These are phyloP conservation scores for Palythoa caribaeorum DNA, from an alignment of 92 coral and sea anemone genomes.

Conservation along the genomic window DNA sequence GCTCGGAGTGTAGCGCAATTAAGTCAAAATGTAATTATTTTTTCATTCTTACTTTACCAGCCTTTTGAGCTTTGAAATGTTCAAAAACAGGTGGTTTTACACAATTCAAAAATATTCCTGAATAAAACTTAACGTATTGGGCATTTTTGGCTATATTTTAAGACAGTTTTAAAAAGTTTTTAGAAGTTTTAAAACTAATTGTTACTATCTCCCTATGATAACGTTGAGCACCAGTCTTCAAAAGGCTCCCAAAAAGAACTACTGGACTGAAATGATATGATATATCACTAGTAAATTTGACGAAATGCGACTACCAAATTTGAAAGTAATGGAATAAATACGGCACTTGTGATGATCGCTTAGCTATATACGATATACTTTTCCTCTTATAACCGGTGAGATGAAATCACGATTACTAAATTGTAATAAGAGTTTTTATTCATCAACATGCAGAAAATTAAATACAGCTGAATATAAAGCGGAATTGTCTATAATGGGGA, in stretches of 20 bases:
- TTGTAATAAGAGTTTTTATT: too few species aligned
- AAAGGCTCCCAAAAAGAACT: background rate
- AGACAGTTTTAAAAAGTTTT: background rate
- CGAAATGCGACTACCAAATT: slow-evolving; percentile 24
- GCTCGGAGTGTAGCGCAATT: background rate
- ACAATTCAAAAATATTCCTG: background rate
- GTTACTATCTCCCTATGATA: too few species aligned
- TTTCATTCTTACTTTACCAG: background rate
- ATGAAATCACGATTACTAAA: background rate
- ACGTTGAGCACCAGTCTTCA: too few species aligned
- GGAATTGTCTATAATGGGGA: background rate
- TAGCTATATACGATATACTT: slow-evolving; percentile 1
- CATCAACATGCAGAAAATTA: too few species aligned
- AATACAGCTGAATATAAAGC: background rate
- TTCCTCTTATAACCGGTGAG: background rate
- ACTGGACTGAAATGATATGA: background rate
- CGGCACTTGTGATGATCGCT: background rate
- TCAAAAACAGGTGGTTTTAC: background rate
- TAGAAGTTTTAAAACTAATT: too few species aligned
- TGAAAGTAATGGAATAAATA: background rate
- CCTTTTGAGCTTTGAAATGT: too few species aligned
- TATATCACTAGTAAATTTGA: too few species aligned
- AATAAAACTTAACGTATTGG: background rate
- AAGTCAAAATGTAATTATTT: background rate
- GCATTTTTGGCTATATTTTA: background rate